A percentile compares a stretch with the other conserved stretches of the same genome.
phyloP scores from a whole-genome alignment of 2,113 vertebrate species.

The Pyrgilauda ruficollis region DNA sequence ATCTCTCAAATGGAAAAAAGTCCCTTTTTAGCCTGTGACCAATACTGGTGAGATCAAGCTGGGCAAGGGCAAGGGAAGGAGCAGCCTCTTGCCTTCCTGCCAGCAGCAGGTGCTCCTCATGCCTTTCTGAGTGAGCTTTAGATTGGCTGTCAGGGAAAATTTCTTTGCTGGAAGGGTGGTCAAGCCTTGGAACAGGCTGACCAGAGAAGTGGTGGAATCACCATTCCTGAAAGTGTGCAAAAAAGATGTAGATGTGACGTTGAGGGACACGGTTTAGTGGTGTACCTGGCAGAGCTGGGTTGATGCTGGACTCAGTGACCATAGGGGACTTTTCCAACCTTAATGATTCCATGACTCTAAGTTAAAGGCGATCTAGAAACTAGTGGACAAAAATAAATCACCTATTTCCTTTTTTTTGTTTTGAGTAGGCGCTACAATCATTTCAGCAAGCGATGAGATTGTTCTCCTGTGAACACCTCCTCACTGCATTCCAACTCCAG shows the following conservation, averaged over 20 bases:
- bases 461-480: neutral
- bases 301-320: neutral
- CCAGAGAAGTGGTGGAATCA: neutral
- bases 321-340: neutral
- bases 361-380: neutral
- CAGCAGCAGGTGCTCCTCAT: neutral
- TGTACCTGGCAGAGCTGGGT: neutral
- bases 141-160: neutral
- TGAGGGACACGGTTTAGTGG: neutral
- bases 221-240: neutral
- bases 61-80: neutral
- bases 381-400: neutral
- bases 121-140: neutral
- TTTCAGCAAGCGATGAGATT: neutral
- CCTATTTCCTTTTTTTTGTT: neutral
- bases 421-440: neutral
- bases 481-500: neutral
- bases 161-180: neutral
- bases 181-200: neutral
- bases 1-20: fast-evolving
- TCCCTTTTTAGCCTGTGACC: neutral
- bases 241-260: neutral
- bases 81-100: neutral
- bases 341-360: neutral
- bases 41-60: neutral